A percentile compares a stretch with the other conserved stretches of the same genome.
These are phyloP conservation scores for Typhlichthys eigenmanni DNA, from an alignment of 2,797 vertebrate genomes.

Conservation along the genomic window DNA sequence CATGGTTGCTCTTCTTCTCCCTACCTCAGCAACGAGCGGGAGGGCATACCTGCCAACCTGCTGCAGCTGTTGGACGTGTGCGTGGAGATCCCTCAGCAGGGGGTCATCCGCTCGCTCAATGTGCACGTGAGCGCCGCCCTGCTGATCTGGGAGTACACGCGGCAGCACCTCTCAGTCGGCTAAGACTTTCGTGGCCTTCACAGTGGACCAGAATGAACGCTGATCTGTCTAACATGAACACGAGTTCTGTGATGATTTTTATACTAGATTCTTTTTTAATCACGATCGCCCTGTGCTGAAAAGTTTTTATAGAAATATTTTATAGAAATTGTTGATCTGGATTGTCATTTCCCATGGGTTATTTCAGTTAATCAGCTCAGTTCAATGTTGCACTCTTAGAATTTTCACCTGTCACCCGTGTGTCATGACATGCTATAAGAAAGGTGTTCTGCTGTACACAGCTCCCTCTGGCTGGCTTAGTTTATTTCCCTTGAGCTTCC, in stretches of 20 bases:
- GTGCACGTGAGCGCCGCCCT: conserved; percentile 97
- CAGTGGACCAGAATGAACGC: no score
- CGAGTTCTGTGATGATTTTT: no score
- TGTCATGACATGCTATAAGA: no score
- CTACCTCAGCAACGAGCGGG: conserved; percentile 83
- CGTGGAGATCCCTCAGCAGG: conserved; percentile 95
- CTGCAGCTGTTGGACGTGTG: conserved; percentile 93
- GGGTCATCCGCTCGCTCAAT: conserved; percentile 92
- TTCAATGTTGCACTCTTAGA: neutral
- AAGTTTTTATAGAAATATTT: neutral
- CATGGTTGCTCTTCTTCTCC: neutral
- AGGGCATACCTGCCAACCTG: conserved; percentile 92
- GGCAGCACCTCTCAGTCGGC: conserved; percentile 78
- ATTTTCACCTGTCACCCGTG: neutral
- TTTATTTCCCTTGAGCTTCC: neutral
- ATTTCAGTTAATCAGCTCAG: no score
- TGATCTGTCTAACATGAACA: no score
- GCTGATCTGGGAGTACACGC: conserved; percentile 94
- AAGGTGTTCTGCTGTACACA: no score
- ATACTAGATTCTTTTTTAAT: no score
- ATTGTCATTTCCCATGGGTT: no score
- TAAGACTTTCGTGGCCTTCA: neutral
- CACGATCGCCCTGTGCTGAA: neutral
- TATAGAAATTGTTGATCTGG: neutral
- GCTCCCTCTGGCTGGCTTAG: no score